Percentiles rank a stretch among this genome's conserved stretches.
Conservation (phyloP, 2,888 invertebrate genomes). For the Galerucella nymphaeae region DNA sequence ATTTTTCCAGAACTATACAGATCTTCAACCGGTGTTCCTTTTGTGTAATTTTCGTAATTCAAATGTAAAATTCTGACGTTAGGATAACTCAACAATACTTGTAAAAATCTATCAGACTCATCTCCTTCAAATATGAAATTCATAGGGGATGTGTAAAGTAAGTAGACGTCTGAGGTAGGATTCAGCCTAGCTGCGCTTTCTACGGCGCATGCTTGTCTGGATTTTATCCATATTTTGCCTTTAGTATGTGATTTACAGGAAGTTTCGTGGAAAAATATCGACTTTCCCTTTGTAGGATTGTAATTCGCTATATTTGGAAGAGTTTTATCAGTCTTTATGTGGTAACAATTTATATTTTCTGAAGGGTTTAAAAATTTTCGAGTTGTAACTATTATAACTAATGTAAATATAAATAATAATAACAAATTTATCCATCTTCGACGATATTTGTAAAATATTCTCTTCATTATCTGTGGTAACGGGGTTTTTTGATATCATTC, state of each 20-base stretch:
- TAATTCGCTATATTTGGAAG: conserved; percentile 58
- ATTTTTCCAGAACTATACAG: conserved; percentile 67
- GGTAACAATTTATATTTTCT: conserved; percentile 56
- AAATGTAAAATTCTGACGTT: conserved; percentile 69
- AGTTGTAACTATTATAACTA: not conserved
- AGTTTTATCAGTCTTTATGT: conserved; percentile 45
- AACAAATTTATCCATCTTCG: conserved; percentile 10
- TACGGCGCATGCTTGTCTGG: conserved; percentile 75
- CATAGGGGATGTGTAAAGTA: conserved; percentile 68
- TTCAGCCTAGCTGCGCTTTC: conserved; percentile 76
- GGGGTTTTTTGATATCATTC: not conserved
- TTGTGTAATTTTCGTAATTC: conserved; percentile 67
- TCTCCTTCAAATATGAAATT: conserved; percentile 50
- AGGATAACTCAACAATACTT: conserved; percentile 63
- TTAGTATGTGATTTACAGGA: conserved; percentile 67
- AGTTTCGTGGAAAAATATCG: conserved; percentile 77
- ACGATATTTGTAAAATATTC: not conserved
- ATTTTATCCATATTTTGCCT: conserved; percentile 65
- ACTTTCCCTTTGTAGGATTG: conserved; percentile 59
- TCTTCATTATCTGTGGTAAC: not conserved
- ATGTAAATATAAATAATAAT: conserved; percentile 1
- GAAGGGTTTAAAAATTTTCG: conserved; percentile 44
- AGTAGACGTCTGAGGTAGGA: conserved; percentile 69
- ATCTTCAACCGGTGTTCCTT: conserved; percentile 69
- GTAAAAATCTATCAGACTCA: conserved; percentile 59